Conservation (phyloP, 1,140 invertebrate genomes). For the Lepidostoma basale region DNA sequence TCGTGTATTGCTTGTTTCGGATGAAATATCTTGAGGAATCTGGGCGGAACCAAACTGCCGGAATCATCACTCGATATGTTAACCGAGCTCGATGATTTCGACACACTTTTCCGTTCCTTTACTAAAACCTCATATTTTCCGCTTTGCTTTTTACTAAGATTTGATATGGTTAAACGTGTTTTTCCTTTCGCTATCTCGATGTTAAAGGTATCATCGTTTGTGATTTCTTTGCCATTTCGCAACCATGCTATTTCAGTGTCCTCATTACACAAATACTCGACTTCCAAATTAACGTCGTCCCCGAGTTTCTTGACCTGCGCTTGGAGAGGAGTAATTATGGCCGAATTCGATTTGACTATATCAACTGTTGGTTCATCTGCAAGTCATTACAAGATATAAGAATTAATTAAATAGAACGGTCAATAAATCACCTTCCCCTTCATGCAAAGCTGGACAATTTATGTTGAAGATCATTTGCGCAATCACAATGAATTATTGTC, state of each 20-base stretch:
- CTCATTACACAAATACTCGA: conserved; percentile 70
- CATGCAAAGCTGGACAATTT: too few species aligned
- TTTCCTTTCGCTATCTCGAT: conserved; percentile 70
- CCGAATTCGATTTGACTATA: conserved; percentile 55
- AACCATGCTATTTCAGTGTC: conserved; percentile 84
- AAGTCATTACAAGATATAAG: too few species aligned
- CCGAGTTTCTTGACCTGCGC: conserved; percentile 68
- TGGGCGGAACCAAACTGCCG: conserved; percentile 70
- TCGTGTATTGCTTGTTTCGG: conserved; percentile 74
- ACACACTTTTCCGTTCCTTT: conserved; percentile 76
- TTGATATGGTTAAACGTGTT: conserved; percentile 72
- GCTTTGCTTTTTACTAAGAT: conserved; percentile 73
- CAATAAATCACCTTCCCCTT: too few species aligned
- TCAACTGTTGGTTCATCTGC: conserved; percentile 41
- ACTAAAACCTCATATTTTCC: conserved; percentile 87
- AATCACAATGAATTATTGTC: too few species aligned
- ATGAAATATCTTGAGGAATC: conserved; percentile 73
- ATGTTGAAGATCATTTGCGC: too few species aligned
- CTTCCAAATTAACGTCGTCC: conserved; percentile 57
- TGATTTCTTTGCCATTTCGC: conserved; percentile 82
- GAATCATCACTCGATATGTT: conserved; percentile 65
- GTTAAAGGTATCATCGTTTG: conserved; percentile 68
- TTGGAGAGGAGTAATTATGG: conserved; percentile 70
- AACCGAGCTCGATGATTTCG: conserved; percentile 78
- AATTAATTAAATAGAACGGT: too few species aligned